Conservation (phyloP, 2,888 invertebrate genomes). For the Gasteruption jaculator region DNA sequence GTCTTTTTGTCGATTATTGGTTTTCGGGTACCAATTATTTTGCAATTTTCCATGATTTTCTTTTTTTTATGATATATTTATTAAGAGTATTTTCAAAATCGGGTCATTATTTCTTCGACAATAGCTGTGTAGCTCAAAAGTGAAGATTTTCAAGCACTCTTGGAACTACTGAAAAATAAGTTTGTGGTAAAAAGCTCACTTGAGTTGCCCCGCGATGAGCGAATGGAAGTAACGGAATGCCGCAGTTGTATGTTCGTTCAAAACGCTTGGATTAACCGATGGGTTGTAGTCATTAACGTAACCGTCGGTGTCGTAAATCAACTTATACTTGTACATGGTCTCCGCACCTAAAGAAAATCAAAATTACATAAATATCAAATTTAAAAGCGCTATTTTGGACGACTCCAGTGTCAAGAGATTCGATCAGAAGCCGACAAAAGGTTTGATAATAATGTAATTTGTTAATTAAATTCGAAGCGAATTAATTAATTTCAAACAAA, state of each 20-base stretch:
- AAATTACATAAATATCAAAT: too few relatives aligned
- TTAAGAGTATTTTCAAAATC: too few relatives aligned
- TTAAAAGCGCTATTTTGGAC: background rate
- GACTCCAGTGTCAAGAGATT: background rate
- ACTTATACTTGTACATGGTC: slow-evolving; percentile 61
- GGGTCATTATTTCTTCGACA: too few relatives aligned
- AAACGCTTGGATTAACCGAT: slow-evolving; percentile 60
- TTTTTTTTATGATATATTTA: too few relatives aligned
- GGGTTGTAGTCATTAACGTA: slow-evolving; percentile 68
- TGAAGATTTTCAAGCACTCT: too few relatives aligned
- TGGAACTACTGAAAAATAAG: background rate
- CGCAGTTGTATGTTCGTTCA: slow-evolving; percentile 69
- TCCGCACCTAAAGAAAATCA: slow-evolving; percentile 55
- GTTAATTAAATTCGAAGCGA: too few relatives aligned
- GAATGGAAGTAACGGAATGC: slow-evolving; percentile 74
- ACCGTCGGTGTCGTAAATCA: slow-evolving; percentile 59
- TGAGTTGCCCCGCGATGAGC: slow-evolving; percentile 64
- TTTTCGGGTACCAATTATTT: too few relatives aligned
- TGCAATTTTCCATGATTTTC: too few relatives aligned
- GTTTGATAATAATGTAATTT: background rate
- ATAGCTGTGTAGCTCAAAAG: too few relatives aligned
- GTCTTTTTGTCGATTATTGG: too few relatives aligned
- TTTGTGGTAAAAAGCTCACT: slow-evolving; percentile 62
- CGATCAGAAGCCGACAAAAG: background rate
- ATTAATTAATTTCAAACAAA: too few relatives aligned